phyloP scores from a whole-genome alignment of 2,797 vertebrate genomes.

The Todus mexicanus region DNA sequence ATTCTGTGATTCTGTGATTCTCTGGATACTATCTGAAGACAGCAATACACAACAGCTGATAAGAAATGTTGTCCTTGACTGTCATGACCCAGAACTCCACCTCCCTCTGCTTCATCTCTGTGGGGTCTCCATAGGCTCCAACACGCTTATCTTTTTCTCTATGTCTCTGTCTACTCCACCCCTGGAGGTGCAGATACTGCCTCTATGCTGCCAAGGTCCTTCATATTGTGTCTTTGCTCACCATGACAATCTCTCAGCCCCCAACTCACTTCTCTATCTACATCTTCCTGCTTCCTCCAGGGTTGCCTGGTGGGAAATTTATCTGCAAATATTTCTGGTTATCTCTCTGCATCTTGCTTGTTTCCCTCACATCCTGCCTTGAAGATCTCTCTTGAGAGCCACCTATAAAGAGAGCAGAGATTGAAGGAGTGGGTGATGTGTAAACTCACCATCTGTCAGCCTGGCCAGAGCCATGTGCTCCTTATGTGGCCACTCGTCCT shows the following conservation, averaged over 20 bases:
- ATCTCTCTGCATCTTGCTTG: background rate
- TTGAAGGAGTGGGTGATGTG: background rate
- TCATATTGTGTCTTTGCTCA: background rate
- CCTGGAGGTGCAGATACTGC: background rate
- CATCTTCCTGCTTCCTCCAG: background rate
- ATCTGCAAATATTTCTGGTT: background rate
- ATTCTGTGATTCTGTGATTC: too few relatives aligned
- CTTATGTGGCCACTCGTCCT: accelerated
- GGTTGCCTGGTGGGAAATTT: background rate
- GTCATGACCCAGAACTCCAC: background rate
- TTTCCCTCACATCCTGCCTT: background rate
- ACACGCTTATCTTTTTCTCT: too few relatives aligned
- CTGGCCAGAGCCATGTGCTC: background rate
- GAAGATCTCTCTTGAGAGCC: background rate
- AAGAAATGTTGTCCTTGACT: background rate
- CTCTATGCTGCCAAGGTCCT: background rate
- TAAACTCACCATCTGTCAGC: background rate
- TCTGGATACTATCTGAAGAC: background rate
- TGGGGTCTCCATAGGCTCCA: background rate
- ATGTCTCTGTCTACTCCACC: background rate
- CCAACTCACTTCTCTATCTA: background rate
- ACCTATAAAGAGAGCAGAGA: background rate
- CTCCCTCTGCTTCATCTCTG: background rate
- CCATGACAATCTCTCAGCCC: background rate
- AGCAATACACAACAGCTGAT: background rate